Evolutionary conservation across 2,797 vertebrate genomes (phyloP), one percentile per base, ranked within the genome.

Genomic region (Catharus ustulatus): DNA sequence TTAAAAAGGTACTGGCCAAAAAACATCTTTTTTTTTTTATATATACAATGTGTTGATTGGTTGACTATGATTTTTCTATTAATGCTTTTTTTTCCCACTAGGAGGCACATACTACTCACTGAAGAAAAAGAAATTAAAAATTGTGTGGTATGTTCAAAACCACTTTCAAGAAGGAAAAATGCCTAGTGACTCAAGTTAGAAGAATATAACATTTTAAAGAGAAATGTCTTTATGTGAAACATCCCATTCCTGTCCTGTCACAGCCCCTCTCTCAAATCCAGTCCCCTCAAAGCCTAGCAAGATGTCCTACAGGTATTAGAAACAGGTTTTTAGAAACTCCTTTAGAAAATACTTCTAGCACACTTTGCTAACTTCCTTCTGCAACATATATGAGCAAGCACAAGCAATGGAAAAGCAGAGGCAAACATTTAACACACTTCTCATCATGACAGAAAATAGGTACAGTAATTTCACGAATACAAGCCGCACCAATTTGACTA

Each of bases 381-480:
- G 38, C 62, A 67, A 27, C 8, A 6, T 4, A 1, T 1, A 18
- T 15, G 45, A 81, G 36, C 27, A 68, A 42, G 11, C 15, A 75
- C 1, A 36, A 78, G 18, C 0, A 3, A 30, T 0, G 48, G 34
- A 76, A 79, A 89, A 58, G n/a, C 10, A 57, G n/a, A 68, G 15
- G 32, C 2, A 52, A 69, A 34, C 29, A 17, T 15, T 51, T 46
- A 77, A 22, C 13, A 26, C 16, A 11, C 8, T 13, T 26, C 27
- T 62, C 16, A 5, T 15, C 8, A 3, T 4, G 4, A 29, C 29
- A 68, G 36, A 63, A 69, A 23, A 5, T 0, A 18, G 0, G 5
- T 9, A n/a, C n/a, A n/a, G n/a, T n/a, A n/a, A n/a, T n/a, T n/a
- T n/a, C n/a, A n/a, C n/a, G n/a, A n/a, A n/a, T n/a, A n/a, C n/a